Base-by-base conservation (phyloP, 2,888 invertebrate genomes). In the Amphipyra berbera region DNA sequence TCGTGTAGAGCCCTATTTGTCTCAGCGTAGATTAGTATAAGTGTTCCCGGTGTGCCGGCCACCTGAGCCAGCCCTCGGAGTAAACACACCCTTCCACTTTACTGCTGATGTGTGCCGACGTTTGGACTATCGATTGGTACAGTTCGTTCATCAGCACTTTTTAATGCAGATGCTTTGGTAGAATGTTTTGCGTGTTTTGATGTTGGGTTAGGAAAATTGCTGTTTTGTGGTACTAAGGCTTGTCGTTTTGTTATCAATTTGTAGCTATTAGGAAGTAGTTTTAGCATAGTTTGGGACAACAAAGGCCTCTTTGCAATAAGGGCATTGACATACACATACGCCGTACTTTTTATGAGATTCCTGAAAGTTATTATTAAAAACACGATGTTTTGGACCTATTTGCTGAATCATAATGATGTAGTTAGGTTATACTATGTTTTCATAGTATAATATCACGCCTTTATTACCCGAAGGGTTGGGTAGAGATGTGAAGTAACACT, bases 11-110 rank as follows among this genome's bases (percentile, higher is more conserved):
- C 79, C 85, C 87, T 91, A 89, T 91, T 92, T 92, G 89, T 93
- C 90, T 92, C 86, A 81, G 77, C 87, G 84, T 87, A 90, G 93
- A 92, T 93, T 92, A 93, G 89, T 85, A 82, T 87, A 88, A 90
- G 91, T 89, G 88, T 87, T 75, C 81, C 77, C 74, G 65, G 78
- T 81, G 79, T 78, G 75, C 75, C 71, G 70, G 78, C 80, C 90
- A 91, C 90, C 91, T 90, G 91, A 50, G 88, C 73, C 69, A 55
- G 63, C 62, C 67, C 73, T 70, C 37, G n/a, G 57, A 64, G 68
- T 69, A 78, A 76, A 78, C 79, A 78, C 54, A 72, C 75, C 74
- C 74, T 72, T 72, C 53, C 63, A 50, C 50, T 40, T 68, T 54
- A 57, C 42, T 61, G 63, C 65, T 61, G 66, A 78, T 67, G 61